Conservation (phyloP, 2,888 invertebrate species). For the Leptopterna dolabrata region DNA sequence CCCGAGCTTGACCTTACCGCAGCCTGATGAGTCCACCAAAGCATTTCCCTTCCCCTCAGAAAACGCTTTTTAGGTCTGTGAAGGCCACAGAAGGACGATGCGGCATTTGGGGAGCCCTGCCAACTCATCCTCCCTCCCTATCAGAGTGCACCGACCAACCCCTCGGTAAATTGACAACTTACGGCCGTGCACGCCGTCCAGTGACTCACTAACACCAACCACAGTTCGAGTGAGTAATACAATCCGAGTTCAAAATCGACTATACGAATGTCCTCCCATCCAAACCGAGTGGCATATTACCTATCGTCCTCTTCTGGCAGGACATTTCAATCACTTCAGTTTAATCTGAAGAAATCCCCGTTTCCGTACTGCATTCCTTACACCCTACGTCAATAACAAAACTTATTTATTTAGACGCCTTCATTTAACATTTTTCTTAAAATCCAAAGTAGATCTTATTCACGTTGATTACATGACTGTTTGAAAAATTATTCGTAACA, state of each 20-base stretch:
- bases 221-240: not conserved
- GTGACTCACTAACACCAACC: conserved; percentile 27
- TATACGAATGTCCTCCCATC: not conserved
- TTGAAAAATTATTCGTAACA: too few species aligned
- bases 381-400: not conserved
- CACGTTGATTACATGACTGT: too few species aligned
- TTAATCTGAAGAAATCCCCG: not conserved
- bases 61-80: not conserved
- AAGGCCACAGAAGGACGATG: not conserved
- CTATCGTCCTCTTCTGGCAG: not conserved
- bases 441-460: too few species aligned
- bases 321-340: not conserved
- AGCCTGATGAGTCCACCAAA: not conserved
- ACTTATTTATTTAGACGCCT: too few species aligned
- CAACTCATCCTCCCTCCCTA: not conserved
- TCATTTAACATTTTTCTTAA: too few species aligned
- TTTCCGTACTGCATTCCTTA: not conserved
- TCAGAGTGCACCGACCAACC: not conserved
- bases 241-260: not conserved
- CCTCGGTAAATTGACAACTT: conserved; percentile 37
- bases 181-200: not conserved
- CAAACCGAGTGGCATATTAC: too few species aligned
- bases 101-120: not conserved
- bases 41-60: too few species aligned
- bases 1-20: not conserved